Evolutionary conservation across 2,113 vertebrate species (phyloP), one percentile per base, ranked within the genome.

Genomic region (Psettodes erumei): DNA sequence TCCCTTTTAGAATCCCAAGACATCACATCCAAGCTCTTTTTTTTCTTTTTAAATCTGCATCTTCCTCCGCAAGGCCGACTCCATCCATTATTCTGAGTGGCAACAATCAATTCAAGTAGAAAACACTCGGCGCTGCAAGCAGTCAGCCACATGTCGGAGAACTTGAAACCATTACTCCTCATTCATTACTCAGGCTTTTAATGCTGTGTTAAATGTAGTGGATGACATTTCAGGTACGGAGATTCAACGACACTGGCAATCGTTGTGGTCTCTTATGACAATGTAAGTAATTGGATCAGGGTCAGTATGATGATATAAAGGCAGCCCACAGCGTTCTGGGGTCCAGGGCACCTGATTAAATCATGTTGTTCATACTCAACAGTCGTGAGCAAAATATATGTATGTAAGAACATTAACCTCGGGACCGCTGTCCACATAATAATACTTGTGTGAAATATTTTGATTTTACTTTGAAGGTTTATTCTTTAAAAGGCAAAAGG

Each of bases 141-240:
- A 19, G 25, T 66, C 30, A 77, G 25, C 68, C 69, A 45, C 60
- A 43, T 28, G 53, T 45, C 28, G 12, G 33, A 21, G 32, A 30
- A 33, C 35, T 50, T 28, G 42, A 40, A 70, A 66, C 15, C 59
- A 25, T 43, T 38, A 43, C 18, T 60, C 43, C 50, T 43, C 55
- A 54, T 48, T 59, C 62, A 63, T 53, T 23, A 47, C 55, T 63
- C 30, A 47, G 18, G 55, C 75, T 40, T 45, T 53, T 30, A 48
- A 62, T 63, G 38, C 76, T 19, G 10, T 50, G 32, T 37, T 65
- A 76, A 73, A 74, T 80, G 77, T 53, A 45, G 30, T 10, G 12
- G 50, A 63, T 86, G 76, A 71, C 81, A 84, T 89, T 89, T 88
- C 67, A 81, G 66, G 76, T 81, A 82, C 85, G 85, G 81, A 88